Evolutionary conservation across 1,140 invertebrate species (phyloP), one percentile per base, ranked within the genome.

Genomic region (Cryptotermes secundus): DNA sequence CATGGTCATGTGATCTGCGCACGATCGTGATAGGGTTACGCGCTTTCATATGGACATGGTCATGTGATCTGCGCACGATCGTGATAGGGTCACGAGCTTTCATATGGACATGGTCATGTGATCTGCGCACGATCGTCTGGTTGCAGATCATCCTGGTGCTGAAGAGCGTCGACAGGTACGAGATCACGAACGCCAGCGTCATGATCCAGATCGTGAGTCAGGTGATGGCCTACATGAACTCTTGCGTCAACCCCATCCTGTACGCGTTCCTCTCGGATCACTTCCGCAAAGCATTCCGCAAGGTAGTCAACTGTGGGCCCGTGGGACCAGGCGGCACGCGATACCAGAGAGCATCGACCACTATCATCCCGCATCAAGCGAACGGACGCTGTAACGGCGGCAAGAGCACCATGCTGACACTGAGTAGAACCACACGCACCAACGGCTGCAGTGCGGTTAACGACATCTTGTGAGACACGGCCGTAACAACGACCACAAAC

Each of bases 241-340:
- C 96, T 86, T 98, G 97, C 88, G 95, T 99, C 85, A 99, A 99
- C 89, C 98, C 98, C 0, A 96, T 99, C 85, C 92, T 99, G 26
- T 99, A 99, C 90, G 97, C 97, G 0, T 97, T 97, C 88, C 91
- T 97, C 0, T 96, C 95, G 2, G 96, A 97, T 85, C 96, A 96
- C 89, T 97, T 97, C 90, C 92, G 96, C 53, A 94, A 96, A 86
- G 96, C 95, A 7, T 97, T 97, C 88, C 91, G 93, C 36, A 96
- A 96, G 89, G 91, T 95, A 6, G 92, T 92, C 84, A 91, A 91
- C 85, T 92, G 90, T 85, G 87, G 87, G 84, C 88, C 89, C 19
- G 85, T 86, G 31, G 81, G 87, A 59, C 88, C 87, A 84, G 88
- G 87, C 34, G 59, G 59, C 59, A 72, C 59, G 26, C 83, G 83